Evolutionary conservation across 2,888 invertebrate genomes (phyloP), one percentile per base, ranked within the genome.

Genomic region (Ochlodes sylvanus): DNA sequence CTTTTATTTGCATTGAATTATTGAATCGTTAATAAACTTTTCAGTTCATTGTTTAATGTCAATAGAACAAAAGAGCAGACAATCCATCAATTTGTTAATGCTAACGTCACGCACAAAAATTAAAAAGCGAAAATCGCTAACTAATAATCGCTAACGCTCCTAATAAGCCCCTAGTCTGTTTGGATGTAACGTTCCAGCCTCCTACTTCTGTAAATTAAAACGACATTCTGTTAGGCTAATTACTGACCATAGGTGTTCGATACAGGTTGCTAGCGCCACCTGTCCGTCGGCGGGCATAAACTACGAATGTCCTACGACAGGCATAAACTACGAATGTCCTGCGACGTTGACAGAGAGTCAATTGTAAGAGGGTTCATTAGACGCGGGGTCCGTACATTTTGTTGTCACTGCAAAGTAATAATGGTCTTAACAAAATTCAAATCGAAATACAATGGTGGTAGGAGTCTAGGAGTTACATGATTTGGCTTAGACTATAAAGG

Each of bases 151-250:
- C 84, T 77, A 15, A 55, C 56, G 70, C 50, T 14, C 41, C 69
- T 15, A 63, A 7, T 17, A 17, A 12, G 44, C 44, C n/a, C 15
- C 44, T 12, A 10, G 50, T 5, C 12, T 12, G 1, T 19, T 47
- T 12, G 50, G 50, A 69, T 65, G 69, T 77, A 71, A 76, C 72
- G 71, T 71, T 66, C 74, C 75, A 73, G 72, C 76, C 77, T 79
- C 79, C 76, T 75, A 74, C 76, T 79, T 75, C 74, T 71, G 73
- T 71, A 76, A 79, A 83, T 79, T 76, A 83, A 83, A 85, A 84
- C 77, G 77, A 74, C 74, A 63, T 70, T 75, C 72, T 71, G 71
- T 72, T 72, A 75, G 52, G 54, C 83, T 88, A 88, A 88, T 88
- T 87, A 81, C 78, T 50, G 71, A 64, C 71, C 63, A 77, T 79